Conservation (phyloP, 2,113 vertebrate genomes). For the Atherinomorus stipes region DNA sequence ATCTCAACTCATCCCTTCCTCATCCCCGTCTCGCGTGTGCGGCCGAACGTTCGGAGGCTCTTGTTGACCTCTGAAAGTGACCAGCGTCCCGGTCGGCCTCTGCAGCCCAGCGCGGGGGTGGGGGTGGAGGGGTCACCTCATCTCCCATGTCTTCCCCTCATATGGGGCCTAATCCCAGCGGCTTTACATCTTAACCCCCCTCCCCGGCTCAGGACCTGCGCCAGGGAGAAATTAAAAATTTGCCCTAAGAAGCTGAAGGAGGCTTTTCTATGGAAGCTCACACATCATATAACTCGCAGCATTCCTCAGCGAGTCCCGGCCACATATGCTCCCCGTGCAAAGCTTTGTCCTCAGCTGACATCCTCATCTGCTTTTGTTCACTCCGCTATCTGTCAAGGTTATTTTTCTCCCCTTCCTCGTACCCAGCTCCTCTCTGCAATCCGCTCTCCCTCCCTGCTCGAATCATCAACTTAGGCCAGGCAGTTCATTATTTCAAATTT, state of each 20-base stretch:
- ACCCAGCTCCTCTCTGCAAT: conserved; percentile 47
- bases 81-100: conserved; percentile 36
- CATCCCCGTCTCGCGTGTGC: conserved; percentile 65
- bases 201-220: conserved; percentile 53
- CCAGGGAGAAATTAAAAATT: conserved; percentile 69
- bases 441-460: conserved; percentile 49
- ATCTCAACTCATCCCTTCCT: conserved; percentile 61
- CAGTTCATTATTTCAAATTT: conserved; percentile 84
- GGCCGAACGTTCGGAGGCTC: conserved; percentile 61
- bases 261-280: conserved; percentile 54
- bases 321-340: conserved; percentile 16
- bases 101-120: conserved; percentile 3
- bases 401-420: conserved; percentile 23
- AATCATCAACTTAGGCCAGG: conserved; percentile 62
- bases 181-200: conserved; percentile 73
- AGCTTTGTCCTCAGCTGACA: conserved; percentile 53
- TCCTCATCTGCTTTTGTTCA: conserved; percentile 27
- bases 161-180: conserved; percentile 69
- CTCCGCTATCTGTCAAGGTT: conserved; percentile 18
- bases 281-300: conserved; percentile 24
- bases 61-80: conserved; percentile 35
- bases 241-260: conserved; percentile 56
- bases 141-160: conserved; percentile 59
- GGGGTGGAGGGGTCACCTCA: conserved; percentile 37
- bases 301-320: background rate